Evolutionary conservation across 2,888 invertebrate species (phyloP).

Genomic region (Panopea generosa): DNA sequence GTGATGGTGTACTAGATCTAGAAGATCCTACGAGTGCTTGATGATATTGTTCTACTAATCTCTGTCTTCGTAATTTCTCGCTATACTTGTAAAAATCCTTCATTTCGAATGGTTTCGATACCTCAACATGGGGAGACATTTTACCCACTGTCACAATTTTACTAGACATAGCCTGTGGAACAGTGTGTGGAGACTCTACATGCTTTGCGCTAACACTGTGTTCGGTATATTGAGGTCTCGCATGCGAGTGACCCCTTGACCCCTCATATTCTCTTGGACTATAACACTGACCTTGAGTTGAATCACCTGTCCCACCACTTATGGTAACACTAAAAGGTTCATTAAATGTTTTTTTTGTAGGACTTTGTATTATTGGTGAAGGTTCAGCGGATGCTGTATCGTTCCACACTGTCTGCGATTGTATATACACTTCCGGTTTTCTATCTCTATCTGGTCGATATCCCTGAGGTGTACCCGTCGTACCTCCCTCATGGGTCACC

Average conservation of each 20-base stretch:
- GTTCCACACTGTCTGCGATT: constrained; percentile 53
- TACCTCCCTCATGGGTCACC: constrained; percentile 67
- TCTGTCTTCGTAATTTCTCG: constrained; percentile 93
- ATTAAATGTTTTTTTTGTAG: constrained; percentile 51
- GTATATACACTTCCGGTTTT: constrained; percentile 22
- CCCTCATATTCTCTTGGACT: constrained; percentile 77
- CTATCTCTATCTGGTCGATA: neutral
- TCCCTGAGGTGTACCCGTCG: constrained; percentile 12
- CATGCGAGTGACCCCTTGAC: constrained; percentile 24
- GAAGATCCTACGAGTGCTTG: constrained; percentile 75
- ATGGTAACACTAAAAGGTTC: constrained; percentile 16
- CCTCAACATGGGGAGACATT: constrained; percentile 88
- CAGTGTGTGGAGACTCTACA: constrained; percentile 62
- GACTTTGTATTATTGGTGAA: constrained; percentile 69
- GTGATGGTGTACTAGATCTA: constrained; percentile 73
- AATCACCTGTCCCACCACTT: constrained; percentile 35
- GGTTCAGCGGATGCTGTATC: constrained; percentile 65
- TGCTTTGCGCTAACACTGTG: constrained; percentile 55
- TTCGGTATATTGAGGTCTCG: constrained; percentile 45
- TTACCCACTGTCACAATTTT: constrained; percentile 78
- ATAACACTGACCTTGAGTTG: constrained; percentile 71
- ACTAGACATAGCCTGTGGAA: constrained; percentile 64
- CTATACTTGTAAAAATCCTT: constrained; percentile 99
- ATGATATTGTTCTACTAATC: constrained; percentile 79
- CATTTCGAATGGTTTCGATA: constrained; percentile 98